Evolutionary conservation across 64 coral and sea anemone genomes (phyloP), one percentile per base, ranked within the genome.

Genomic region (Pocillopora verrucosa): DNA sequence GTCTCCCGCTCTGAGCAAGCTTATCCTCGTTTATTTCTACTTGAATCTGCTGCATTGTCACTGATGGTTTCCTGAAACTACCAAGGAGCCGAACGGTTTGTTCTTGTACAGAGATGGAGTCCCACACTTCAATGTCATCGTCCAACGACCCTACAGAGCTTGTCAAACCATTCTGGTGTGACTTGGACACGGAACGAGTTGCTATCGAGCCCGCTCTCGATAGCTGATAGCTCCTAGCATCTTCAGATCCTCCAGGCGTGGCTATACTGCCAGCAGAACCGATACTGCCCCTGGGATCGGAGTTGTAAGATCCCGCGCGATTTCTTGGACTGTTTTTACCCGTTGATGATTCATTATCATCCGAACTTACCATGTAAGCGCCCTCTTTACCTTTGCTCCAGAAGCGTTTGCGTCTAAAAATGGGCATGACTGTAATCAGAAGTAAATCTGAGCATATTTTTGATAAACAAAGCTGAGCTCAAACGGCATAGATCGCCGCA

Each of bases 341-440:
- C 67, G 67, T 4, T 25, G 67, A 70, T 70, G 22, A 24, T 11
- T 70, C 22, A 25, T 70, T 26, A n/a, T 25, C 67, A 11, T 70
- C 25, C 67, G 67, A 10, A 24, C 67, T 70, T 11, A 81, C 79
- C 10, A 35, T 12, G 36, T 81, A 81, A 16, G 34, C 79, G 1
- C 59, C 56, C 34, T 59, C 58, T 24, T 81, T 81, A 0, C 79
- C 79, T 36, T 14, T 35, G 25, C 59, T 63, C 79, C 79, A 63
- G 20, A 64, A 81, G 12, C 79, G 79, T 58, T 81, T 81, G 61
- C 79, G 30, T 81, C 22, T 81, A 34, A 81, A 7, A 63, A 59
- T 25, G 15, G 58, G 3, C 79, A 81, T 81, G 30, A 15, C 34
- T 24, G 2, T 35, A 15, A 61, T 16, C 34, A 35, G 79, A 30